phyloP scores from a whole-genome alignment of 92 coral and sea anemone genomes.

The Nematostella vectensis region DNA sequence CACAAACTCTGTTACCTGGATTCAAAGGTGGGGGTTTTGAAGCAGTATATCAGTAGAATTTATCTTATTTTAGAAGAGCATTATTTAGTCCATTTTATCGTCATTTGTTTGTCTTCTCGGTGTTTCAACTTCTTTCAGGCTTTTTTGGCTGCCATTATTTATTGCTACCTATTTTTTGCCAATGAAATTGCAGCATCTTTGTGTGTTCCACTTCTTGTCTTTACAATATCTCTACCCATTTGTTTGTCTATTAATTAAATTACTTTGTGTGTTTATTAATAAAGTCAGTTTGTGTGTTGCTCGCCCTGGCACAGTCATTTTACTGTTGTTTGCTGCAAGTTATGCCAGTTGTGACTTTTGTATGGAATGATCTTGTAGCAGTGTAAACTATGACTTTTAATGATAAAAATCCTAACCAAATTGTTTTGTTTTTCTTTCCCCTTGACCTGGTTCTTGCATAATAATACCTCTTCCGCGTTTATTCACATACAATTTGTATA shows the following conservation, averaged over 20 bases:
- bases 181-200: background rate
- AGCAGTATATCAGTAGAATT: too few species aligned
- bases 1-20: conserved; percentile 90
- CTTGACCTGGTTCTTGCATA: conserved; percentile 54
- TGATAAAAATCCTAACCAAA: conserved; percentile 11
- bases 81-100: background rate
- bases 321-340: background rate
- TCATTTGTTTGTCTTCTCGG: background rate
- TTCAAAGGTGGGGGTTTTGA: conserved; percentile 75
- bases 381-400: background rate
- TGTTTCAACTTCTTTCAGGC: background rate
- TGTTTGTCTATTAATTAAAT: too few species aligned
- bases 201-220: too few species aligned
- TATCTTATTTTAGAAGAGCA: too few species aligned
- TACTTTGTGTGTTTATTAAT: too few species aligned
- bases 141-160: background rate
- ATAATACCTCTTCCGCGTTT: conserved; percentile 54
- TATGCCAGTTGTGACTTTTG: background rate
- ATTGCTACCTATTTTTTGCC: background rate
- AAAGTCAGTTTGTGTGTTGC: too few species aligned
- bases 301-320: too few species aligned
- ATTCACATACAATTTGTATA: conserved; percentile 38
- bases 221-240: too few species aligned
- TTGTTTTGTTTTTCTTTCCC: conserved; percentile 21
- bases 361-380: too few species aligned